These are phyloP conservation scores for Drosophila phalerata DNA, from an alignment of 2,888 invertebrate species.

Conservation along the genomic window DNA sequence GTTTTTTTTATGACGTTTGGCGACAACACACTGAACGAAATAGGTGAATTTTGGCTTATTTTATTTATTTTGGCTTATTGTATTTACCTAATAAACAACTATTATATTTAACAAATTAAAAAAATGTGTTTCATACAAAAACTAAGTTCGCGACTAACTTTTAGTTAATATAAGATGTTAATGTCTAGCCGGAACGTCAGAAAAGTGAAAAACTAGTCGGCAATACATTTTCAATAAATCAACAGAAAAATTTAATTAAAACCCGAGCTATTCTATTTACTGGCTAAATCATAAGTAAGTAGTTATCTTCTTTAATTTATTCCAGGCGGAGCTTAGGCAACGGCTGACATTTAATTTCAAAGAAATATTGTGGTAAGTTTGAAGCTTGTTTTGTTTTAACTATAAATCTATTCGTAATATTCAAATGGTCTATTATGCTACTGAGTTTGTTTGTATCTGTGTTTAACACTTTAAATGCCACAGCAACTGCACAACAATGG, in stretches of 20 bases:
- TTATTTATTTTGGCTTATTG: no score
- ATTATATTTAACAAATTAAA: no score
- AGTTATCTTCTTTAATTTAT: neutral
- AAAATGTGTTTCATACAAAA: no score
- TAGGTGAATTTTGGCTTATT: no score
- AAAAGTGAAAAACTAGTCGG: no score
- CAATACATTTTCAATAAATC: neutral
- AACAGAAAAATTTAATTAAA: neutral
- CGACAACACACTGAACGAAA: no score
- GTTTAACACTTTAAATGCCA: constrained; percentile 36
- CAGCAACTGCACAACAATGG: constrained; percentile 36
- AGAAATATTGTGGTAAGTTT: neutral
- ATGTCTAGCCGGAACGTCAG: no score
- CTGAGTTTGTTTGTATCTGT: constrained; percentile 9
- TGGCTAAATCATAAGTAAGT: neutral
- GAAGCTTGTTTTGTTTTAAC: constrained; percentile 1
- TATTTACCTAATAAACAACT: no score
- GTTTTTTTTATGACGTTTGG: no score
- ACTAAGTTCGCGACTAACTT: no score
- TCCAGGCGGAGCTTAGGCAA: neutral
- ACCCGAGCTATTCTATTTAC: neutral
- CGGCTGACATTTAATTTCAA: neutral
- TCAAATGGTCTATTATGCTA: constrained; percentile 19
- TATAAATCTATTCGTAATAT: constrained; percentile 16
- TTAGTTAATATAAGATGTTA: no score